Conservation (phyloP, 2,113 vertebrate species). For the Nyctereutes procyonoides region DNA sequence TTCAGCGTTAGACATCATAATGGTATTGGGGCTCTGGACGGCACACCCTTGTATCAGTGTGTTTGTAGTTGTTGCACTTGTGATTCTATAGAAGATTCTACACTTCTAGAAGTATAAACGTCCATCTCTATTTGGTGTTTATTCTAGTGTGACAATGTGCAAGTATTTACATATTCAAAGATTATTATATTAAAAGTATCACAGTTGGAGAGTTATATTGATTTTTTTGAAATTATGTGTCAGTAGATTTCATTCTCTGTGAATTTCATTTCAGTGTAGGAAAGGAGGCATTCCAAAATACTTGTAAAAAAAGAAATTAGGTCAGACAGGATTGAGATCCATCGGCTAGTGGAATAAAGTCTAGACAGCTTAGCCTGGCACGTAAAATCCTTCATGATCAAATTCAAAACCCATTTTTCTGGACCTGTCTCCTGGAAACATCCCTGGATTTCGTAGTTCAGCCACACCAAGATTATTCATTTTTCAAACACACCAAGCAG, state of each 20-base stretch:
- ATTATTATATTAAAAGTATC: background rate
- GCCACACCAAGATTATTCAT: background rate
- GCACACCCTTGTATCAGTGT: background rate
- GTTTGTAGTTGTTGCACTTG: background rate
- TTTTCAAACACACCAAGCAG: background rate
- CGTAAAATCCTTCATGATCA: background rate
- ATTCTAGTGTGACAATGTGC: background rate
- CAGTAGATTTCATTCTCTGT: background rate
- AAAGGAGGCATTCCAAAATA: background rate
- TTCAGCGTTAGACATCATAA: background rate
- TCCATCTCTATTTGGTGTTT: background rate
- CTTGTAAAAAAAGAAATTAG: background rate
- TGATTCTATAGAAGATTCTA: background rate
- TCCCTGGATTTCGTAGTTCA: background rate
- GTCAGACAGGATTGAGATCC: background rate
- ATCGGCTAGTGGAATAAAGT: background rate
- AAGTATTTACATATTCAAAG: background rate
- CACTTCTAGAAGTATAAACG: background rate
- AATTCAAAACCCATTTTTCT: background rate
- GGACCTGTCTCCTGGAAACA: background rate
- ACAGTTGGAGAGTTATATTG: background rate
- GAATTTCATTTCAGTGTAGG: background rate
- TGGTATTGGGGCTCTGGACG: background rate
- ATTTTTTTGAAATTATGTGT: background rate
- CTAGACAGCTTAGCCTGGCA: background rate